Base-by-base conservation (phyloP, 1,140 invertebrate species). In the Chironomus tepperi region DNA sequence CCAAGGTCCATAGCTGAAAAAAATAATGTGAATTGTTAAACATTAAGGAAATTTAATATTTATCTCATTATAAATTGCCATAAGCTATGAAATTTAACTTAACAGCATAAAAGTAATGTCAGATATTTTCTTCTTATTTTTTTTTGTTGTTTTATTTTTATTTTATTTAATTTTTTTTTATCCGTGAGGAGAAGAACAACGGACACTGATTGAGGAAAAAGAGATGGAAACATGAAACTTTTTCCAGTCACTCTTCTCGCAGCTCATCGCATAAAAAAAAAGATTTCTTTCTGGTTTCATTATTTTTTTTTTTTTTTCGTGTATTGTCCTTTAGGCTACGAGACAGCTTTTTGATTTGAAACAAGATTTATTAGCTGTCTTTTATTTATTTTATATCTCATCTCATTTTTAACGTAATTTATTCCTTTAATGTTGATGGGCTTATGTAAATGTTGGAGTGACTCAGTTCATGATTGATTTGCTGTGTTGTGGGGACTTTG, bases 261-360 rank as follows among this genome's bases (percentile, higher is more conserved):
- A 34, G 24, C 24, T 34, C 24, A 34, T 34, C 43, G 43, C 43
- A 47, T 47, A 15, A 47, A 10, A 47, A 3, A 47, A 47, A 7
- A 43, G 8, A 47, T 47, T 47, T 47, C 7, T 47, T 15, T 47
- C 43, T 47, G 43, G 43, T 15, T 47, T 9, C 24, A 5, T 34
- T n/a, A n/a, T n/a, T n/a, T n/a, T 34, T 34, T 5, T 34, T 34
- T 34, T 34, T 10, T 15, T 47, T 9, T 47, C 7, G 43, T 47
- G 43, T 47, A 15, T 34, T 47, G 43, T 47, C 43, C 43, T 47
- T 47, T 47, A 47, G 43, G 43, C 43, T 47, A 47, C 8, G 15
- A 47, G 43, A 47, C 43, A 47, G 43, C 43, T 47, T 47, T 47
- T 47, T 47, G 43, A 47, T 47, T 47, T 47, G 43, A 47, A 47